These are phyloP conservation scores for Pimpla rufipes DNA, from an alignment of 2,888 invertebrate species.

Conservation along the genomic window DNA sequence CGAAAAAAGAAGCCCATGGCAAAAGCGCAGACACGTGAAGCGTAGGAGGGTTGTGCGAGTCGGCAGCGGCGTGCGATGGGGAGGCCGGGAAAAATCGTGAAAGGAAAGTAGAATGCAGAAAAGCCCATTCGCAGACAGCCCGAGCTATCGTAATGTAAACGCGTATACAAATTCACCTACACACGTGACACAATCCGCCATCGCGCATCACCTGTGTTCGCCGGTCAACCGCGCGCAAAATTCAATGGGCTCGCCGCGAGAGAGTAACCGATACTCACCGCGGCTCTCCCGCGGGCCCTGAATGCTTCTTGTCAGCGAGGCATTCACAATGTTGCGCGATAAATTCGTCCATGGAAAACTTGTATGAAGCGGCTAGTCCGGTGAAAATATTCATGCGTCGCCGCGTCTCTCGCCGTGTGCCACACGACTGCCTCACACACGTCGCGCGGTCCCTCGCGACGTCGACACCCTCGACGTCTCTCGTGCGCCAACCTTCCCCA, in stretches of 20 bases:
- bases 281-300: slow-evolving; percentile 14
- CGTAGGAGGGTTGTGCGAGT: neutral
- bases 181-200: neutral
- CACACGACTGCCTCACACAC: slow-evolving; percentile 19
- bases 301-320: slow-evolving; percentile 63
- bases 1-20: neutral
- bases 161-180: slow-evolving; percentile 1
- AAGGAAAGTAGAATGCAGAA: slow-evolving; percentile 19
- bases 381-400: slow-evolving; percentile 65
- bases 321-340: slow-evolving; percentile 65
- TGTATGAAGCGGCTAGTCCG: slow-evolving; percentile 46
- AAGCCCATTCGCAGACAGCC: neutral
- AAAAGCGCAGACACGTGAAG: slow-evolving; percentile 13
- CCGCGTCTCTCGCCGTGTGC: slow-evolving; percentile 34
- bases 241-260: slow-evolving; percentile 58
- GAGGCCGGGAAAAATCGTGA: neutral
- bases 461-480: slow-evolving; percentile 31
- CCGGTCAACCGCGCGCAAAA: slow-evolving; percentile 56
- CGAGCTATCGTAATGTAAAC: slow-evolving; percentile 31
- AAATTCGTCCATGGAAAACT: slow-evolving; percentile 64
- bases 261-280: slow-evolving; percentile 58
- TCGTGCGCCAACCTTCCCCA: slow-evolving; percentile 19
- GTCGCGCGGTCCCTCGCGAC: slow-evolving; percentile 24
- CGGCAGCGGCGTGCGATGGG: too few relatives aligned
- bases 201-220: slow-evolving; percentile 31